A percentile compares a stretch with the other conserved stretches of the same genome.
Evolutionary conservation across 2,888 invertebrate species (phyloP).

Genomic region (Carpatolechia fugitivella): DNA sequence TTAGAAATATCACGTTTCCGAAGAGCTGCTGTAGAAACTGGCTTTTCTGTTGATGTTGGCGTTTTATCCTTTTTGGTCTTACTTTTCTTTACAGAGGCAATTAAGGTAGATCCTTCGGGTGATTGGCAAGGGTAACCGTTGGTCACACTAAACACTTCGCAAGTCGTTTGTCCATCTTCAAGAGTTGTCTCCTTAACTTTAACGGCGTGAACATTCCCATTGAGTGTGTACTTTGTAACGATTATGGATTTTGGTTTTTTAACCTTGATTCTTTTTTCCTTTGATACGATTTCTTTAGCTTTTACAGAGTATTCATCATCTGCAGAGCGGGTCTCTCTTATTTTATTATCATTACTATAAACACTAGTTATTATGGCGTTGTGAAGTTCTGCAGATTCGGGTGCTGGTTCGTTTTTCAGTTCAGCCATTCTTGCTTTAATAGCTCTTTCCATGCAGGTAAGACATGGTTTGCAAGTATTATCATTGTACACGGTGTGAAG

Average conservation of each 20-base stretch:
- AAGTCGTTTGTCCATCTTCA: conserved; percentile 25
- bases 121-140: conserved; percentile 49
- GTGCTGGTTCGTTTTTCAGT: conserved; percentile 5
- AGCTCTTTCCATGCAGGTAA: conserved; percentile 48
- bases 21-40: conserved; percentile 11
- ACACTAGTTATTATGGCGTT: conserved; percentile 29
- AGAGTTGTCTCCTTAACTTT: conserved; percentile 47
- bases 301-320: conserved; percentile 17
- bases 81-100: conserved; percentile 39
- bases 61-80: conserved; percentile 41
- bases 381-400: conserved; percentile 28
- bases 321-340: conserved; percentile 32
- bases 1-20: conserved; percentile 39
- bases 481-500: conserved; percentile 41
- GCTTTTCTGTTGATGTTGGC: background rate
- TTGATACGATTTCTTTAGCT: background rate
- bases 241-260: conserved; percentile 38
- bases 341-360: background rate
- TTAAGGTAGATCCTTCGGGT: conserved; percentile 40
- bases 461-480: conserved; percentile 40
- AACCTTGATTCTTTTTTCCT: conserved; percentile 30
- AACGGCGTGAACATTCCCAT: conserved; percentile 49
- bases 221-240: conserved; percentile 50
- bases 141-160: conserved; percentile 53
- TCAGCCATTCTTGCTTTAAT: conserved; percentile 34